phyloP scores from a whole-genome alignment of 1,140 invertebrate genomes.

The Helicoverpa armigera region DNA sequence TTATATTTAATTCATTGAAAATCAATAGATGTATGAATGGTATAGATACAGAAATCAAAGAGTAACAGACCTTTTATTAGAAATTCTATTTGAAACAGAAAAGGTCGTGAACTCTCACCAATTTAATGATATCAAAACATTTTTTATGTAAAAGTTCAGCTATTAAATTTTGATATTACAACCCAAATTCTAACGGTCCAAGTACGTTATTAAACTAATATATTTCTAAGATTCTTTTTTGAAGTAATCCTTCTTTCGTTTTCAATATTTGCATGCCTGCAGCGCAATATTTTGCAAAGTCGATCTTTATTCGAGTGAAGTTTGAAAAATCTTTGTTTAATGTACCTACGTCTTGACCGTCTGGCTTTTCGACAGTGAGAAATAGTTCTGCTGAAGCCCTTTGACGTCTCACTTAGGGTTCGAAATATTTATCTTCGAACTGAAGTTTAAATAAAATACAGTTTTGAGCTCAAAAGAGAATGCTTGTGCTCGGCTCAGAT shows the following conservation, averaged over 20 bases:
- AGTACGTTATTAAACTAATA: too few relatives aligned
- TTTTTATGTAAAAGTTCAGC: too few relatives aligned
- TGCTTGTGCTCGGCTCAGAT: not conserved
- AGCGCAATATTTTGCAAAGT: not conserved
- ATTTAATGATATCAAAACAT: too few relatives aligned
- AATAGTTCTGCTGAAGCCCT: conserved; percentile 38
- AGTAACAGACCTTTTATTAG: too few relatives aligned
- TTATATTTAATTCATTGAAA: too few relatives aligned
- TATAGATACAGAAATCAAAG: too few relatives aligned
- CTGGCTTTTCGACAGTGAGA: conserved; percentile 33
- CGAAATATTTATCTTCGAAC: conserved; percentile 34
- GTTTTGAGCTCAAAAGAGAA: conserved; percentile 9
- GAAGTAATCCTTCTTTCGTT: not conserved
- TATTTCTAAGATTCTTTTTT: not conserved
- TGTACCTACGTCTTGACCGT: conserved; percentile 42
- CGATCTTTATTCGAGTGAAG: not conserved
- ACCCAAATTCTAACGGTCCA: too few relatives aligned
- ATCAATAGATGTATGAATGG: too few relatives aligned
- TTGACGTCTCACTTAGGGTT: conserved; percentile 42
- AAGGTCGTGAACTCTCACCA: too few relatives aligned
- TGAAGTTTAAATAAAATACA: conserved; percentile 24
- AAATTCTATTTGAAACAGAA: too few relatives aligned
- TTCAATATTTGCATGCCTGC: not conserved
- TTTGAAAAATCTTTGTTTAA: conserved; percentile 49
- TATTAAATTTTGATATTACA: too few relatives aligned